phyloP scores from a whole-genome alignment of 2,113 vertebrate species.

The Calcarius ornatus region DNA sequence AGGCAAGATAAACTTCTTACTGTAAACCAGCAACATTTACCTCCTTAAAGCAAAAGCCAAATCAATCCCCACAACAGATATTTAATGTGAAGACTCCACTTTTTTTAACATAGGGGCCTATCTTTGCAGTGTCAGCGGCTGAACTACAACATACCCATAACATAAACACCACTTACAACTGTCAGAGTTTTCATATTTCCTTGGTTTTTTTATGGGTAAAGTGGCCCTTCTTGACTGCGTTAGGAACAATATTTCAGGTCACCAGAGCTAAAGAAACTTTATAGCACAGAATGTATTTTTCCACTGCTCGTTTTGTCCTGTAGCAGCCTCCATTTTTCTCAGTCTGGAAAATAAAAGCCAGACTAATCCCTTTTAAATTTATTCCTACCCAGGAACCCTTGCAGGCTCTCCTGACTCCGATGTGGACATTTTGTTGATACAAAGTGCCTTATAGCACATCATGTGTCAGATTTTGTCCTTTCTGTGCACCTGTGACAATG shows the following conservation, averaged over 20 bases:
- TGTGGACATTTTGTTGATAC: not conserved
- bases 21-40: not conserved
- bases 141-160: not conserved
- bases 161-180: not conserved
- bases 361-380: not conserved
- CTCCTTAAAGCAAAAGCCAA: not conserved
- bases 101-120: not conserved
- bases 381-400: not conserved
- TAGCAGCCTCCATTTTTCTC: not conserved
- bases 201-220: not conserved
- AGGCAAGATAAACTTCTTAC: not conserved
- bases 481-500: not conserved
- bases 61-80: not conserved
- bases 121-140: not conserved
- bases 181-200: not conserved
- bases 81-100: not conserved
- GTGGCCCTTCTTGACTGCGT: not conserved
- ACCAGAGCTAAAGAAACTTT: not conserved
- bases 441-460: not conserved
- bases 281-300: not conserved
- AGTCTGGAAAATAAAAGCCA: not conserved
- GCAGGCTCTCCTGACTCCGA: not conserved
- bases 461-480: not conserved
- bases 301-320: not conserved
- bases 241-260: not conserved